A percentile compares a stretch with the other conserved stretches of the same genome.
Conservation (phyloP, 1,140 invertebrate genomes). For the Platorchestia sp. region DNA sequence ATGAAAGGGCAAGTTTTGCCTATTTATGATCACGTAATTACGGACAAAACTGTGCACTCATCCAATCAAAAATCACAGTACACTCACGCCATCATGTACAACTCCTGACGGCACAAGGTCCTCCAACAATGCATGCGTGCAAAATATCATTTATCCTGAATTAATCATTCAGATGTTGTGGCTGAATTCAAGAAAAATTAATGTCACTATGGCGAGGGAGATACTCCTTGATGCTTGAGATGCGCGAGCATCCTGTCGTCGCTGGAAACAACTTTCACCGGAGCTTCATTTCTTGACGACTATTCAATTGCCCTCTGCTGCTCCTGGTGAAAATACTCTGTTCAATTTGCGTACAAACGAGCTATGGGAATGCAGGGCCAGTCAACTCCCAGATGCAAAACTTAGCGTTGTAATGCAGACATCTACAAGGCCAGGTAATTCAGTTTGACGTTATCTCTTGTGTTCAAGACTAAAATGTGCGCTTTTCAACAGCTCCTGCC, state of each 20-base stretch:
- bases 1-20: too few relatives aligned
- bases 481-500: neutral
- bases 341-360: conserved; percentile 1
- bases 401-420: neutral
- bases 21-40: too few relatives aligned
- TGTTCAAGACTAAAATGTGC: neutral
- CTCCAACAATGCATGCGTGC: too few relatives aligned
- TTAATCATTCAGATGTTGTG: too few relatives aligned
- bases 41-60: too few relatives aligned
- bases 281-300: neutral
- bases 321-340: neutral
- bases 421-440: neutral
- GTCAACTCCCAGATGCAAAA: neutral
- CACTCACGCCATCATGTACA: too few relatives aligned
- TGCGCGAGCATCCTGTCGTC: neutral
- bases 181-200: too few relatives aligned
- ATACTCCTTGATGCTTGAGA: neutral
- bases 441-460: neutral
- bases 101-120: too few relatives aligned
- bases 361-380: neutral
- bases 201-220: neutral
- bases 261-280: neutral
- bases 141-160: too few relatives aligned
- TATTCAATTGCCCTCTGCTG: neutral
- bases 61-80: too few relatives aligned